These are phyloP conservation scores for Platygyra sinensis DNA, from an alignment of 64 coral and sea anemone species.

Conservation along the genomic window DNA sequence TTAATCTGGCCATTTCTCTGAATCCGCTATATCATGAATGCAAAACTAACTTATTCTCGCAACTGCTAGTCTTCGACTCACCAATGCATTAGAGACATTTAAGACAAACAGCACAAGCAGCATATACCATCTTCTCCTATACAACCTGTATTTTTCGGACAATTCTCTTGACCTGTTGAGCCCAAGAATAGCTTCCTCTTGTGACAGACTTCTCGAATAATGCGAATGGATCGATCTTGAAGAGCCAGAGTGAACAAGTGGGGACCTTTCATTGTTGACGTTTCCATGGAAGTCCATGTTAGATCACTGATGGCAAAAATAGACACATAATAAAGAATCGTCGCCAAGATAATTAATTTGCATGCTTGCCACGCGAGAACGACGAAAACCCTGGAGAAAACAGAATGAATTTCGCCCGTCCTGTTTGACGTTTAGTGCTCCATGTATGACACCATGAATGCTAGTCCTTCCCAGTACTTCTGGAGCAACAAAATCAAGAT, in stretches of 20 bases:
- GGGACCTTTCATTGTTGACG: constrained; percentile 34
- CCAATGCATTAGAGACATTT: constrained; percentile 92
- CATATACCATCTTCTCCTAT: constrained; percentile 87
- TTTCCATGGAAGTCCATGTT: neutral
- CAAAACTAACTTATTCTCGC: too few relatives aligned
- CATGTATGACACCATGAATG: neutral
- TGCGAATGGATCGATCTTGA: neutral
- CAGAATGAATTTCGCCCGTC: too few relatives aligned
- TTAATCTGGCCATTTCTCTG: too few relatives aligned
- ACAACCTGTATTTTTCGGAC: constrained; percentile 47
- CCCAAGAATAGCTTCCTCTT: constrained; percentile 65
- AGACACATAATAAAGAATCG: neutral
- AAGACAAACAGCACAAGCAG: constrained; percentile 76
- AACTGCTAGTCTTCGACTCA: constrained; percentile 9
- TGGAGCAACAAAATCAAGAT: neutral
- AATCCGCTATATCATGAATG: too few relatives aligned
- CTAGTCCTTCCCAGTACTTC: constrained; percentile 4
- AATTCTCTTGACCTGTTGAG: constrained; percentile 28
- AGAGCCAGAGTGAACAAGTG: constrained; percentile 40
- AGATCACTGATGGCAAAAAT: neutral
- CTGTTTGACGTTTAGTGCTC: too few relatives aligned
- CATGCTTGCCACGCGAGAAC: neutral
- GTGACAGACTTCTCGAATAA: constrained; percentile 46
- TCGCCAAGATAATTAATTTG: neutral
- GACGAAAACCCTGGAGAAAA: too few relatives aligned